Evolutionary conservation across 2,888 invertebrate genomes (phyloP), one percentile per base, ranked within the genome.

Genomic region (Netelia fuscicornis): DNA sequence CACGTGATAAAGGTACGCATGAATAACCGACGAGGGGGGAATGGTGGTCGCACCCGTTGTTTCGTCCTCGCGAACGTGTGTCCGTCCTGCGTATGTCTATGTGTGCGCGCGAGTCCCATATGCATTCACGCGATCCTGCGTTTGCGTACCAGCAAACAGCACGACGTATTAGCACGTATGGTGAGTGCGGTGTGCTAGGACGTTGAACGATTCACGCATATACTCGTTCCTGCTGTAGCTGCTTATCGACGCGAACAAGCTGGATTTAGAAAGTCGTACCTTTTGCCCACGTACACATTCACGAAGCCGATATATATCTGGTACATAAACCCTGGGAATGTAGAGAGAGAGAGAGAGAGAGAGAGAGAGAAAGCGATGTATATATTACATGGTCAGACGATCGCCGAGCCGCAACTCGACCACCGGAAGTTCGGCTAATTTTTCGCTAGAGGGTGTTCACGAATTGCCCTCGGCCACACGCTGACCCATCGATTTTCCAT

Each of bases 1-100:
- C 71, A 71, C 37, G 52, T 54, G 25, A 23, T 30, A 11, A 62
- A 44, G 56, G 17, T 44, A 48, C 48, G 58, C 82, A 67, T 83
- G 85, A 82, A 85, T 85, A 85, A 85, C 54, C 56, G 67, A 76
- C 71, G 58, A 80, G 30, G 54, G 70, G 60, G 13, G 17, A 30
- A 10, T 37, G 37, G 70, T 17, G 20, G 5, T 42, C 62, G 71
- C 17, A 20, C 58, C 30, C 67, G 67, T 80, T 80, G 64, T 44
- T 56, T 56, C 25, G 23, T 42, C 64, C 54, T 3, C 37, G 54
- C 54, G 62, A 52, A 11, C 2, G 78, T 52, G 52, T 10, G 10
- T 25, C n/a, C 52, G 52, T 62, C 23, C 44, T 44, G 42, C n/a
- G 23, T 52, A 54, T 70, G 78, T 52, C 48, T 64, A 20, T 75